These are phyloP conservation scores for Petrocephalus zakoni DNA, from an alignment of 2,113 vertebrate genomes.

Conservation along the genomic window DNA sequence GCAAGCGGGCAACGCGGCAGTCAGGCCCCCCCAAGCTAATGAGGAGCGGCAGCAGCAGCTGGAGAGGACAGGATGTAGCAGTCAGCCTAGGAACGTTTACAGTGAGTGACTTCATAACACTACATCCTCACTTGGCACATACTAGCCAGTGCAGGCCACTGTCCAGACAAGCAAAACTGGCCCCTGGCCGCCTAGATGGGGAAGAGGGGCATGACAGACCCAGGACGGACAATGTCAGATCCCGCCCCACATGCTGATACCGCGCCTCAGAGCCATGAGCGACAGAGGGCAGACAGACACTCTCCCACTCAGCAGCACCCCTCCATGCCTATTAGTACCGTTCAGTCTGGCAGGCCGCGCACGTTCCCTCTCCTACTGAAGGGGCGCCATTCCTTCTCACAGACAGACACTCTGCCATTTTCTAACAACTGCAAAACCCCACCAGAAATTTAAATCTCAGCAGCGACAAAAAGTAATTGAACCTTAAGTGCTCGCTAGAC, in stretches of 20 bases:
- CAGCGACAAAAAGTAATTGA: background rate
- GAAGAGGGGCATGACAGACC: background rate
- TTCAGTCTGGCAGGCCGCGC: background rate
- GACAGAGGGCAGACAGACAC: background rate
- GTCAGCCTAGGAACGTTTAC: background rate
- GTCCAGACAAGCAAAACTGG: background rate
- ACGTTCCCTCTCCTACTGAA: background rate
- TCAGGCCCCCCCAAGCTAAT: background rate
- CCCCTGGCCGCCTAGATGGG: background rate
- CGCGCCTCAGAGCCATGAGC: background rate
- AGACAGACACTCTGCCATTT: background rate
- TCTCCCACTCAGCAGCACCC: background rate
- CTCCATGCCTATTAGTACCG: background rate
- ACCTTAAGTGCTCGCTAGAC: background rate
- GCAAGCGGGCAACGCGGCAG: background rate
- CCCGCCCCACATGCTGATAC: background rate
- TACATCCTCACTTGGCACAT: background rate
- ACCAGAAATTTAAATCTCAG: background rate
- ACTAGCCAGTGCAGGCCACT: background rate
- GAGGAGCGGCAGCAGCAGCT: background rate
- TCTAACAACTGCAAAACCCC: background rate
- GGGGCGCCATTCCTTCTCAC: background rate
- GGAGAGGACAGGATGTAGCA: background rate
- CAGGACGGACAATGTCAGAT: background rate
- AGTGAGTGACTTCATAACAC: background rate